Evolutionary conservation across 2,113 vertebrate genomes (phyloP), one percentile per base, ranked within the genome.

Genomic region (Synodontis membranacea): DNA sequence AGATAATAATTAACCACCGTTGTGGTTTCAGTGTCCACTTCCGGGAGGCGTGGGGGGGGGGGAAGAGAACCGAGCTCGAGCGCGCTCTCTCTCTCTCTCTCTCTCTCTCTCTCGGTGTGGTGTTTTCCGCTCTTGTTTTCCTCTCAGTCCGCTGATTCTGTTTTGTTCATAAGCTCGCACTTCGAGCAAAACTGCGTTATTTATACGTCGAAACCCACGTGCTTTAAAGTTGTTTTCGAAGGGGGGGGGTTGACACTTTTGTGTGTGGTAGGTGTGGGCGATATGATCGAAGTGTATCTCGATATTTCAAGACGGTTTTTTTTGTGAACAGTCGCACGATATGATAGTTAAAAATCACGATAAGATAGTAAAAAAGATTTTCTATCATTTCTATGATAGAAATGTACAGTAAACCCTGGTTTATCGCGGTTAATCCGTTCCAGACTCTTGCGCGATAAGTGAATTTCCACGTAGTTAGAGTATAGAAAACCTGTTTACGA

Each of bases 41-140:
- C 90, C 88, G 90, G 90, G 88, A 88, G 88, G 84, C 80, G 81
- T 88, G 52, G 74, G 66, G 64, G 74, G 78, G 52, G 78, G 46
- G n/a, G n/a, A n/a, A n/a, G n/a, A n/a, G n/a, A n/a, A n/a, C n/a
- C n/a, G n/a, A n/a, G n/a, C n/a, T n/a, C n/a, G n/a, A n/a, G n/a
- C n/a, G n/a, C n/a, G n/a, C n/a, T n/a, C n/a, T n/a, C n/a, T n/a
- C n/a, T n/a, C n/a, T n/a, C n/a, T n/a, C n/a, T n/a, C n/a, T n/a
- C n/a, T n/a, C n/a, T n/a, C n/a, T n/a, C n/a, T n/a, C 82, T 54
- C 87, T 54, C 87, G 15, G 62, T 46, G 64, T 28, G 52, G 50
- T 87, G 54, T 76, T 88, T 90, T 90, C 86, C 58, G 84, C 80
- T 83, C 80, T 85, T 54, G 78, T 44, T 81, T 39, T 60, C 25